These are phyloP conservation scores for Wiebesia pumilae DNA, from an alignment of 1,140 invertebrate genomes.

Conservation along the genomic window DNA sequence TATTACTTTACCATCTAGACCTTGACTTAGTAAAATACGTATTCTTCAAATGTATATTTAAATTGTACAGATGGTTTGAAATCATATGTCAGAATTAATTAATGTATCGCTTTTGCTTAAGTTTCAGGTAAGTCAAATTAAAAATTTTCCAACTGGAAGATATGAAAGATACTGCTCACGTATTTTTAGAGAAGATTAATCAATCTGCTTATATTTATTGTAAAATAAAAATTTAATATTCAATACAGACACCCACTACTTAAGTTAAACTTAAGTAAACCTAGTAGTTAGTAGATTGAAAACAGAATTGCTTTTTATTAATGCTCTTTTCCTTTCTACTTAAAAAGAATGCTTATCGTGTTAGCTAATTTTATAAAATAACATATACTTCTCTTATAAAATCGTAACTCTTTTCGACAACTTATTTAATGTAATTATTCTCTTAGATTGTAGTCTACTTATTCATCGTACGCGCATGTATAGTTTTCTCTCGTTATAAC, in stretches of 20 bases:
- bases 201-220: no score
- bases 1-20: background rate
- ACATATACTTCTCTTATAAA: background rate
- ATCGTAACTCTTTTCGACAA: background rate
- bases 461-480: background rate
- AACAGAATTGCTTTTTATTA: background rate
- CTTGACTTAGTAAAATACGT: background rate
- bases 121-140: no score
- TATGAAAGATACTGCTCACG: no score
- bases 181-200: no score
- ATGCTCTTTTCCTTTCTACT: background rate
- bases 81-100: no score
- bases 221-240: no score
- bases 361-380: background rate
- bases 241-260: no score
- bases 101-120: no score
- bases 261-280: no score
- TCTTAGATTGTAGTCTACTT: background rate
- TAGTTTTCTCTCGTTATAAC: background rate
- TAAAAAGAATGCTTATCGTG: background rate
- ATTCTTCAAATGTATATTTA: background rate
- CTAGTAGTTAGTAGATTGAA: background rate
- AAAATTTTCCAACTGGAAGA: no score
- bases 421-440: background rate
- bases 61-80: background rate